Percentiles rank a stretch among this genome's conserved stretches.
Evolutionary conservation across 2,888 invertebrate species (phyloP).

Genomic region (Schizotus pectinicornis): DNA sequence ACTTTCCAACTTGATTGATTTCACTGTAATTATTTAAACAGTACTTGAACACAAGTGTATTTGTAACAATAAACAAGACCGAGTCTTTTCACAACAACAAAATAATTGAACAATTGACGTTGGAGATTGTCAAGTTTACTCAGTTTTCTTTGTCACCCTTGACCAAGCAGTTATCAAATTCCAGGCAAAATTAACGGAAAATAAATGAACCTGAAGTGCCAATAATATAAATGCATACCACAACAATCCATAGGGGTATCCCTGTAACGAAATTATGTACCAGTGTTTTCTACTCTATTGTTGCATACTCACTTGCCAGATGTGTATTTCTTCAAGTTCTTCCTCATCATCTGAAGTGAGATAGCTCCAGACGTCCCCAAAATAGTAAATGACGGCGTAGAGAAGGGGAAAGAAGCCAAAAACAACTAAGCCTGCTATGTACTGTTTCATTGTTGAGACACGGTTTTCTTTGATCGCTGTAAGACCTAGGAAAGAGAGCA

Average conservation of each 20-base stretch:
- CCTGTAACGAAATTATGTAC: conserved; percentile 63
- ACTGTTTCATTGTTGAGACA: conserved; percentile 75
- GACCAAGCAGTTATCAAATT: conserved; percentile 85
- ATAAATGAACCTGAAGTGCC: conserved; percentile 87
- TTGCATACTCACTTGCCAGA: conserved; percentile 76
- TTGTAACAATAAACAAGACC: conserved; percentile 15
- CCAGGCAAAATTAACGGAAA: conserved; percentile 84
- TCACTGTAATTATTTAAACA: conserved; percentile 16
- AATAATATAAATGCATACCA: conserved; percentile 91
- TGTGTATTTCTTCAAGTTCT: conserved; percentile 64
- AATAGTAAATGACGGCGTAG: conserved; percentile 83
- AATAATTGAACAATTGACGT: conserved; percentile 17
- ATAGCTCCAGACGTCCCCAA: conserved; percentile 83
- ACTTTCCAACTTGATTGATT: conserved; percentile 19
- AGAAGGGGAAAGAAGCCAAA: conserved; percentile 82
- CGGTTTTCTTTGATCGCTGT: conserved; percentile 87
- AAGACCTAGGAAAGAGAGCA: conserved; percentile 84
- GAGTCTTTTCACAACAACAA: conserved; percentile 18
- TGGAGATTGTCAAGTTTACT: conserved; percentile 58
- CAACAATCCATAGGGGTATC: conserved; percentile 87
- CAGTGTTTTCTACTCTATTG: not conserved
- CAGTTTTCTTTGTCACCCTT: conserved; percentile 73
- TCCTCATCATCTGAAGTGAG: conserved; percentile 71
- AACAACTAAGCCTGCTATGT: conserved; percentile 79
- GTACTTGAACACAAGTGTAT: conserved; percentile 22